These are phyloP conservation scores for Periophthalmodon schlosseri DNA, from an alignment of 2,113 vertebrate species.

Conservation along the genomic window DNA sequence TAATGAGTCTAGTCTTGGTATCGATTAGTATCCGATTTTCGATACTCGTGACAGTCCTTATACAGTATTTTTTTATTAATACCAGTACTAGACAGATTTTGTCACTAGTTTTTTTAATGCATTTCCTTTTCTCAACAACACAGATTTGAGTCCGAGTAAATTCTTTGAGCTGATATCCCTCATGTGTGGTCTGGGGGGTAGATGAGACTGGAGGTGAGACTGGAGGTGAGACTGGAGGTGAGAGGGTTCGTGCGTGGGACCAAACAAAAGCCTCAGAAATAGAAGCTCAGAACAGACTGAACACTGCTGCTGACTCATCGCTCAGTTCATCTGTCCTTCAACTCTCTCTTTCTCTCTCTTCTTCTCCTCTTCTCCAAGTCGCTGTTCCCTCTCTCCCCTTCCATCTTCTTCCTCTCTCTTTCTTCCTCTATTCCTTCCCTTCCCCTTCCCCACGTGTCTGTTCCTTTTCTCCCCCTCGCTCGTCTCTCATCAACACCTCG, in stretches of 20 bases:
- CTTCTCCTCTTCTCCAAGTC: slow-evolving; percentile 35
- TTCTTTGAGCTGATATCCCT: slow-evolving; percentile 53
- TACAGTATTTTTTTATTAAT: too few relatives aligned
- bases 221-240: slow-evolving; percentile 61
- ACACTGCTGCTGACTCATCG: slow-evolving; percentile 73
- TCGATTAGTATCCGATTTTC: too few relatives aligned
- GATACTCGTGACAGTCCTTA: too few relatives aligned
- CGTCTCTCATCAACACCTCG: slow-evolving; percentile 5
- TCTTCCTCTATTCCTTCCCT: too few relatives aligned
- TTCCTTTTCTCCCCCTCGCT: neutral
- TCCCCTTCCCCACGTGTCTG: too few relatives aligned
- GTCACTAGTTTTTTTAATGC: neutral
- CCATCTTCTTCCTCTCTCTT: slow-evolving; percentile 32
- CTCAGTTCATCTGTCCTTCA: slow-evolving; percentile 69
- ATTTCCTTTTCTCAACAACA: too few relatives aligned
- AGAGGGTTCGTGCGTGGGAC: slow-evolving; percentile 73
- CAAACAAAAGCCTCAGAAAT: slow-evolving; percentile 68
- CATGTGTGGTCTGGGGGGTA: slow-evolving; percentile 21
- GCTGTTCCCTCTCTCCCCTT: neutral
- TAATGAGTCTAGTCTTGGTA: too few relatives aligned
- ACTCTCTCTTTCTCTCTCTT: slow-evolving; percentile 10
- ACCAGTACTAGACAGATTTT: neutral
- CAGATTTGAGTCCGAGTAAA: slow-evolving; percentile 9
- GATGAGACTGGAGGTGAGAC: slow-evolving; percentile 65
- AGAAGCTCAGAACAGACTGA: slow-evolving; percentile 53